Base-by-base conservation (phyloP, 2,797 vertebrate genomes). In the Sebastes wilsoni region DNA sequence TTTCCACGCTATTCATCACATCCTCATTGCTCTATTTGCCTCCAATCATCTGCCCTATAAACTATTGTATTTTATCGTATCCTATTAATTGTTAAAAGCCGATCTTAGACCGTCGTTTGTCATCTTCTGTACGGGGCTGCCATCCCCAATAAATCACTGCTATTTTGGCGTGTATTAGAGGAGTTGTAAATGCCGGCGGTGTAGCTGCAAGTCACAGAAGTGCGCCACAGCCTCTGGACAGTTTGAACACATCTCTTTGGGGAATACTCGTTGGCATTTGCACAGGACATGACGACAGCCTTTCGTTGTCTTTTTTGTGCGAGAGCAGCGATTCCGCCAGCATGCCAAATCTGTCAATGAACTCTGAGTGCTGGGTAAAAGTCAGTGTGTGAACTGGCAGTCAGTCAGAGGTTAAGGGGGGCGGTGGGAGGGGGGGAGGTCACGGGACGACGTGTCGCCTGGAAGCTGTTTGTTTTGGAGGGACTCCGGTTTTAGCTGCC, bases 61-160 rank as follows among this genome's bases (percentile, higher is more conserved):
- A 86, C 64, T 25, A 70, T 49, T 72, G 55, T 64, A 52, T 87
- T 92, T 93, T 87, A 90, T 86, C 71, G 83, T 81, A 28, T 83
- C 46, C 83, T 84, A 87, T 93, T 93, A 88, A 92, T 92, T 86
- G 83, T 90, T 90, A 88, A 93, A 92, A 86, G 85, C 72, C 67
- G 56, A 85, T 89, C 77, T 78, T 6, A 71, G 72, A 38, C 28
- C n/a, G 25, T 32, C 75, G 22, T 92, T 87, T 83, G 75, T 92
- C 82, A 86, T 86, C 61, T 76, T 69, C 71, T 78, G 64, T 67
- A n/a, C 60, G 20, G 23, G 28, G 60, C 85, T 34, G 72, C 65
- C 62, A 25, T 69, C 77, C 30, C 46, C 64, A 66, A 76, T 92
- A 82, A 90, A 84, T 87, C 83, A 66, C 66, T 7, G 59, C 18